These are phyloP conservation scores for Varanus salvator DNA, from an alignment of 2,113 vertebrate genomes.

Conservation along the genomic window DNA sequence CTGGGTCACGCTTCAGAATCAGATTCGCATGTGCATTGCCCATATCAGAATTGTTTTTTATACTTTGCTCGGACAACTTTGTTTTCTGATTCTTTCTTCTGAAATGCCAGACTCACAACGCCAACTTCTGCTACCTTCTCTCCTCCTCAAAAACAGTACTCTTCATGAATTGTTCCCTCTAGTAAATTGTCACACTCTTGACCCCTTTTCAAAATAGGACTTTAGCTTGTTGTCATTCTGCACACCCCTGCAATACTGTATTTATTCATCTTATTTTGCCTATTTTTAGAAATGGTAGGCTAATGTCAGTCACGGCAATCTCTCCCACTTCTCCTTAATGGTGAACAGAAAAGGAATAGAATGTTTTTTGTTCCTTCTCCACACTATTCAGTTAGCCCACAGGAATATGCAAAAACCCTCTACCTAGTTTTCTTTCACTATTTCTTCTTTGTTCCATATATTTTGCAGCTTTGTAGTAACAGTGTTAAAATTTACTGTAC, in stretches of 20 bases:
- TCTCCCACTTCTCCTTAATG: conserved; percentile 42
- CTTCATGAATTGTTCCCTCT: conserved; percentile 49
- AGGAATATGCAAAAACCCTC: conserved; percentile 77
- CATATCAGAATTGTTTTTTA: conserved; percentile 2
- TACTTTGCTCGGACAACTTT: conserved; percentile 45
- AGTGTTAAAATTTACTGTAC: conserved; percentile 74
- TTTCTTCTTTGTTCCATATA: conserved; percentile 63
- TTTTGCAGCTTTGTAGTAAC: conserved; percentile 74
- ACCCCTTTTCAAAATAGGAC: conserved; percentile 43
- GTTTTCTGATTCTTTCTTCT: conserved; percentile 14
- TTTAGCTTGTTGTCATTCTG: conserved; percentile 64
- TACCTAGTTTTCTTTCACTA: conserved; percentile 67
- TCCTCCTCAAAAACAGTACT: conserved; percentile 37
- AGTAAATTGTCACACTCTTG: conserved; percentile 37
- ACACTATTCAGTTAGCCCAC: conserved; percentile 73
- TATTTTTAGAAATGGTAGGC: conserved; percentile 40
- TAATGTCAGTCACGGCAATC: conserved; percentile 55
- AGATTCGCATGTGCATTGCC: conserved; percentile 27
- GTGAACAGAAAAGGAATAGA: conserved; percentile 65
- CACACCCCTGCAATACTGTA: conserved; percentile 70
- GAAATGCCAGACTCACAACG: conserved; percentile 53
- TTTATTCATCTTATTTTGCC: conserved; percentile 66
- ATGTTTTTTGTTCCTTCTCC: conserved; percentile 55
- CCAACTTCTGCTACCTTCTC: conserved; percentile 38
- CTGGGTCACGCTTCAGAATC: conserved; percentile 41